phyloP scores from a whole-genome alignment of 2,113 vertebrate species.

The Gadus macrocephalus region DNA sequence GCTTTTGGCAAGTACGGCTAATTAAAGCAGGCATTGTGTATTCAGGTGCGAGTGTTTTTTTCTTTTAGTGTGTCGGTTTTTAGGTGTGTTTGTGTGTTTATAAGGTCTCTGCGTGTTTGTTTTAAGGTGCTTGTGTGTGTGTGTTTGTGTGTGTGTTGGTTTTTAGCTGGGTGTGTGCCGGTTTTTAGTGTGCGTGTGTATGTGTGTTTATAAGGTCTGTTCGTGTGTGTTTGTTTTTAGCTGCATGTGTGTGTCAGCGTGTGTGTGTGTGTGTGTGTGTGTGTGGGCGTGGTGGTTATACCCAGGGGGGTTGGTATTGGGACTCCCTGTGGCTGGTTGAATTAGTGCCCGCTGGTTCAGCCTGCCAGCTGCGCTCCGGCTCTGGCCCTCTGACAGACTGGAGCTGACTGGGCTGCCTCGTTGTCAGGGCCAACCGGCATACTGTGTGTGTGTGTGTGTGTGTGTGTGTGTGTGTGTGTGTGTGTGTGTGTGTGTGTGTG shows the following conservation, averaged over 20 bases:
- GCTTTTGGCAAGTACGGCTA: slow-evolving; percentile 66
- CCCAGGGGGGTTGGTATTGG: background rate
- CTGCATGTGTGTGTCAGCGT: background rate
- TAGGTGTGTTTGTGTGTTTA: too few relatives aligned
- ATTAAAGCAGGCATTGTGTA: slow-evolving; percentile 60
- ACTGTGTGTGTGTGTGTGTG: slow-evolving; percentile 34
- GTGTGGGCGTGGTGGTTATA: slow-evolving; percentile 7
- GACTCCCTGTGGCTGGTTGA: slow-evolving; percentile 63
- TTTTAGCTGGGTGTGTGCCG: too few relatives aligned
- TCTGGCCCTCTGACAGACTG: slow-evolving; percentile 61
- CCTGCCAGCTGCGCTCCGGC: slow-evolving; percentile 62
- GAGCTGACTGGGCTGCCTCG: slow-evolving; percentile 43
- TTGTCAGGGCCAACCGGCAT: slow-evolving; percentile 63
- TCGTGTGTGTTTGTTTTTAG: too few relatives aligned
- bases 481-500: slow-evolving; percentile 24
- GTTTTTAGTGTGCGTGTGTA: background rate
- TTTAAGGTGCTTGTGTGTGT: background rate
- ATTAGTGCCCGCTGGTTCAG: slow-evolving; percentile 66
- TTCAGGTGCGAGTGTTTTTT: background rate
- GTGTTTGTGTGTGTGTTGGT: slow-evolving; percentile 8
- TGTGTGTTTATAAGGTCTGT: too few relatives aligned
- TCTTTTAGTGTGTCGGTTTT: slow-evolving; percentile 3
- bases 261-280: slow-evolving; percentile 9
- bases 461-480: slow-evolving; percentile 13
- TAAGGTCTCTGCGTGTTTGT: background rate